Evolutionary conservation across 2,888 invertebrate genomes (phyloP).

Genomic region (Tuberolachnus salignus): DNA sequence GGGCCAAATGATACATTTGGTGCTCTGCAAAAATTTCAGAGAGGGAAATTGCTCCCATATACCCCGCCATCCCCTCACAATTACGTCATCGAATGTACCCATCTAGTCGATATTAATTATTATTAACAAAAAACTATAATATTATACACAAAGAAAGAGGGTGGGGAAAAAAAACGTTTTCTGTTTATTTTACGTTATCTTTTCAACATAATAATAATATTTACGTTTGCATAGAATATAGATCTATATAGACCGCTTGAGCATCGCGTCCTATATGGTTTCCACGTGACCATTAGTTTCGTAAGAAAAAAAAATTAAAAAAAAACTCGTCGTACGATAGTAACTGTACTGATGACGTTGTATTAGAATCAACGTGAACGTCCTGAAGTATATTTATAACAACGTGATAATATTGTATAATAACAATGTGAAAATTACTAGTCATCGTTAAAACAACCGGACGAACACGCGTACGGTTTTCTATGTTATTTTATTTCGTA

Average conservation of each 20-base stretch:
- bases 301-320: no score
- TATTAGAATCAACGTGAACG: background rate
- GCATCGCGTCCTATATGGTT: no score
- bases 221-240: slow-evolving; percentile 12
- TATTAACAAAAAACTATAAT: no score
- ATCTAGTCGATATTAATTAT: background rate
- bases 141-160: no score
- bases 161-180: no score
- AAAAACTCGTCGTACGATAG: background rate
- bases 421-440: background rate
- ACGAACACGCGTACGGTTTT: background rate
- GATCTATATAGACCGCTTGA: background rate
- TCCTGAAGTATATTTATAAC: background rate
- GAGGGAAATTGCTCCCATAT: no score
- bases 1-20: no score
- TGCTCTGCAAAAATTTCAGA: no score
- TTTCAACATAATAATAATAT: background rate
- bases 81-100: no score
- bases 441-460: background rate
- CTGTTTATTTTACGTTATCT: no score
- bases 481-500: background rate
- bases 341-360: background rate
- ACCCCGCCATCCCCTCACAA: no score
- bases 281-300: no score
- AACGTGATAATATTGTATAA: background rate